A percentile compares a stretch with the other conserved stretches of the same genome.
phyloP scores from a whole-genome alignment of 2,888 invertebrate genomes.

The Tiliacea citrago region DNA sequence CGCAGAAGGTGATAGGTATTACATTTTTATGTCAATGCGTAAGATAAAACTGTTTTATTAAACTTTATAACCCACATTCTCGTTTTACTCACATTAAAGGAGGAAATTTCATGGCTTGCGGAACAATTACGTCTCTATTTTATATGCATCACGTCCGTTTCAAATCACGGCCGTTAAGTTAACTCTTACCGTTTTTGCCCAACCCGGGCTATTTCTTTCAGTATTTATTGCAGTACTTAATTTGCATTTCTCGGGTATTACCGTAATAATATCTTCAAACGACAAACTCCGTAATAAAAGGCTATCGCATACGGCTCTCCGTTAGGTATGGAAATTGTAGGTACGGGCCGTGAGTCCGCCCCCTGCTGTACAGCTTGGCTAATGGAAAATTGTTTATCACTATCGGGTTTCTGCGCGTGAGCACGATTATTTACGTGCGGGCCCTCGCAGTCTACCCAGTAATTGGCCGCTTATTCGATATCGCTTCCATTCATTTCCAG shows the following conservation, averaged over 20 bases:
- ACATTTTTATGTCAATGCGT: constrained; percentile 60
- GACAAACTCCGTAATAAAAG: constrained; percentile 84
- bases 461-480: constrained; percentile 88
- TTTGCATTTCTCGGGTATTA: constrained; percentile 85
- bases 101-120: constrained; percentile 68
- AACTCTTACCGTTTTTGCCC: constrained; percentile 76
- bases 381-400: constrained; percentile 89
- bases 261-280: constrained; percentile 85
- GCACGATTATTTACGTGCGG: constrained; percentile 86
- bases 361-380: constrained; percentile 73
- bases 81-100: constrained; percentile 58
- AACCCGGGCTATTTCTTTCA: constrained; percentile 77
- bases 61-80: constrained; percentile 48
- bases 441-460: constrained; percentile 82
- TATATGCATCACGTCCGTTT: constrained; percentile 73
- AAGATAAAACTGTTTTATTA: constrained; percentile 46
- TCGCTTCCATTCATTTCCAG: constrained; percentile 87
- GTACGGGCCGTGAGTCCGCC: constrained; percentile 66
- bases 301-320: constrained; percentile 78
- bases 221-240: constrained; percentile 84
- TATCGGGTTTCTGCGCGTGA: constrained; percentile 84
- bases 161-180: constrained; percentile 75
- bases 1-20: constrained; percentile 67
- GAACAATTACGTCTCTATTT: constrained; percentile 70
- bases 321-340: constrained; percentile 83